These are phyloP conservation scores for Adela reaumurella DNA, from an alignment of 2,888 invertebrate genomes.

Conservation along the genomic window DNA sequence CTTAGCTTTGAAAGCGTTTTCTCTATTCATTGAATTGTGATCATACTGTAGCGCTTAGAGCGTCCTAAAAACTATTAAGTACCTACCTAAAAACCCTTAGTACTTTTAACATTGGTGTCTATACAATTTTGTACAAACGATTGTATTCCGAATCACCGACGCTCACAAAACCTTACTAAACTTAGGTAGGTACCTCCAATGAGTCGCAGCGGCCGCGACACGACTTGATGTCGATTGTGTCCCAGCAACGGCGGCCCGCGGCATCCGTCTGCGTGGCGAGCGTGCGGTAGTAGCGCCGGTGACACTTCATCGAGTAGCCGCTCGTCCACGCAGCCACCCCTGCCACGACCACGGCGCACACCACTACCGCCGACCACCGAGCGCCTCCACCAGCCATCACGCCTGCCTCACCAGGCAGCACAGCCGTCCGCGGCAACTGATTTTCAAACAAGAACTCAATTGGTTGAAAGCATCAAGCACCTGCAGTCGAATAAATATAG, in stretches of 20 bases:
- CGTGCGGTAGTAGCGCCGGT: conserved; percentile 30
- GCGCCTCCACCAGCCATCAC: neutral
- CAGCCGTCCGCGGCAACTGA: too few relatives aligned
- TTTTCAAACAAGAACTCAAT: too few relatives aligned
- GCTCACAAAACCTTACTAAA: neutral
- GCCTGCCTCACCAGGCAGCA: neutral
- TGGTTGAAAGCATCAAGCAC: too few relatives aligned
- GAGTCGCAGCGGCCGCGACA: conserved; percentile 86
- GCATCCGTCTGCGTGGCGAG: conserved; percentile 47
- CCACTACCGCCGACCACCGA: conserved; percentile 17
- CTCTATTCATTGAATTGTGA: too few relatives aligned
- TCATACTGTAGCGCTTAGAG: too few relatives aligned
- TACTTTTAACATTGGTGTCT: neutral
- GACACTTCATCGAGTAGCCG: conserved; percentile 26
- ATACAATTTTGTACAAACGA: neutral
- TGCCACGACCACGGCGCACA: too few relatives aligned
- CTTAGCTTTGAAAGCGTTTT: too few relatives aligned
- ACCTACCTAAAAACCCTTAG: neutral
- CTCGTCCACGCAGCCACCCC: conserved; percentile 18
- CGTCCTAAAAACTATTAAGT: too few relatives aligned
- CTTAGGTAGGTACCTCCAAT: conserved; percentile 61
- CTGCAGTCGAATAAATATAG: too few relatives aligned
- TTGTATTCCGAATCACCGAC: neutral
- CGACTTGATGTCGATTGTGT: conserved; percentile 70
- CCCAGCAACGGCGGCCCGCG: conserved; percentile 73